These are phyloP conservation scores for Ennomos fuscantarius DNA, from an alignment of 2,888 invertebrate genomes.

Conservation along the genomic window DNA sequence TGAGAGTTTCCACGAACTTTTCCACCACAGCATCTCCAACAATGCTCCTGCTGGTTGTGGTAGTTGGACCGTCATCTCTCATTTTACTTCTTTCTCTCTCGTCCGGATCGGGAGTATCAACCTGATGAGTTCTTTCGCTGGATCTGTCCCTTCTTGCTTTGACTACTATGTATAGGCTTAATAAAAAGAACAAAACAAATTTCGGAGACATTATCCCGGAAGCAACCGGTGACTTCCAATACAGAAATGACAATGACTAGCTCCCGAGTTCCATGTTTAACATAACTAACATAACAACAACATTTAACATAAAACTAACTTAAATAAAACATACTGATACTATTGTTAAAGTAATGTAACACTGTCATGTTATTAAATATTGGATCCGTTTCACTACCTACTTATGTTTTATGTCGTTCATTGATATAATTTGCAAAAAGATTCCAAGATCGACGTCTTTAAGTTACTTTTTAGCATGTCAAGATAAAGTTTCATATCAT, in stretches of 20 bases:
- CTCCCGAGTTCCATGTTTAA: slow-evolving; percentile 20
- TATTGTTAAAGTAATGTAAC: slow-evolving; percentile 41
- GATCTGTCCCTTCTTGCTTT: slow-evolving; percentile 11
- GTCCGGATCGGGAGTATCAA: background rate
- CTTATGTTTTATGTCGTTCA: background rate
- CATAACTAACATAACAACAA: too few relatives aligned
- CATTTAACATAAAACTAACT: slow-evolving; percentile 28
- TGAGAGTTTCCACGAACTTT: slow-evolving; percentile 70
- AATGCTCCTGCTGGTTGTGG: slow-evolving; percentile 41
- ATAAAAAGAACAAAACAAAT: slow-evolving; percentile 27
- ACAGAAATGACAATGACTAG: slow-evolving; percentile 31
- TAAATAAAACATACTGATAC: slow-evolving; percentile 35
- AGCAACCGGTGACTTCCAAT: slow-evolving; percentile 30
- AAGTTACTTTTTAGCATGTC: too few relatives aligned
- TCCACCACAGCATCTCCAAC: slow-evolving; percentile 63
- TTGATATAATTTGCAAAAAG: too few relatives aligned
- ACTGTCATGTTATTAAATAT: slow-evolving; percentile 47
- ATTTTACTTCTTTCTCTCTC: slow-evolving; percentile 26
- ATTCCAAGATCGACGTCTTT: too few relatives aligned
- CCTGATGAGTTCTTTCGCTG: background rate
- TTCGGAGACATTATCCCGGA: slow-evolving; percentile 42
- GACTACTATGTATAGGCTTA: background rate
- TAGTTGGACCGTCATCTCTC: slow-evolving; percentile 16
- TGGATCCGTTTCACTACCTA: slow-evolving; percentile 11
- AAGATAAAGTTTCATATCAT: too few relatives aligned